Base-by-base conservation (phyloP, 2,113 vertebrate species). In the Acrocephalus arundinaceus region DNA sequence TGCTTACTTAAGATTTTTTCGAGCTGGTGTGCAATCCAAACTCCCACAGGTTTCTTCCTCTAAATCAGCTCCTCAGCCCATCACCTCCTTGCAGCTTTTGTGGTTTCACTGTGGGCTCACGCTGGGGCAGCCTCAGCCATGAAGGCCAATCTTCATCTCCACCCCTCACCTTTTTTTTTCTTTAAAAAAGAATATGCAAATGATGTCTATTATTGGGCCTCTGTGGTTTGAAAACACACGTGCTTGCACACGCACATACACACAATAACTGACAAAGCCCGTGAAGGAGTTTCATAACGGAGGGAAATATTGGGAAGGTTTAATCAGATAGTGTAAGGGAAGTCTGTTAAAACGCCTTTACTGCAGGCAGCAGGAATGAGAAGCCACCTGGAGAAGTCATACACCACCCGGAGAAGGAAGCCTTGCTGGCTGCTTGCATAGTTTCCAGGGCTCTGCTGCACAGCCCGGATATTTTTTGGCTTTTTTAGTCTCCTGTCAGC, bases 221-320 rank as follows among this genome's bases (percentile, higher is more conserved):
- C 83, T 89, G 92, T 90, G 93, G 89, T 87, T 95, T 90, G 95
- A 65, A 55, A 96, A 65, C 92, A 92, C 93, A 96, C 96, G 94
- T 86, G 89, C 96, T 10, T 3, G 57, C 96, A 97, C 94, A 96
- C 90, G 96, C 95, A 93, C 87, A 90, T 2, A 9, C 75, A 88
- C 96, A 59, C 67, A 30, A 52, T 94, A 92, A 89, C 90, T 96
- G 61, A 94, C 92, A 92, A 90, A 94, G 92, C 90, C 90, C 3
- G 68, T 85, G 88, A 94, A 94, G 88, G 93, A 95, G 93, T 97
- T 96, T 96, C 95, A 92, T 75, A 97, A 93, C 90, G 46, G 96
- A 92, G 96, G 94, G 92, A 95, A 97, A 95, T 96, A 97, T 95
- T 97, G 89, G 92, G 93, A 94, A 96, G 62, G 92, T 94, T 96